Base-by-base conservation (phyloP, 1,140 invertebrate species). In the Coenobita brevimanus region DNA sequence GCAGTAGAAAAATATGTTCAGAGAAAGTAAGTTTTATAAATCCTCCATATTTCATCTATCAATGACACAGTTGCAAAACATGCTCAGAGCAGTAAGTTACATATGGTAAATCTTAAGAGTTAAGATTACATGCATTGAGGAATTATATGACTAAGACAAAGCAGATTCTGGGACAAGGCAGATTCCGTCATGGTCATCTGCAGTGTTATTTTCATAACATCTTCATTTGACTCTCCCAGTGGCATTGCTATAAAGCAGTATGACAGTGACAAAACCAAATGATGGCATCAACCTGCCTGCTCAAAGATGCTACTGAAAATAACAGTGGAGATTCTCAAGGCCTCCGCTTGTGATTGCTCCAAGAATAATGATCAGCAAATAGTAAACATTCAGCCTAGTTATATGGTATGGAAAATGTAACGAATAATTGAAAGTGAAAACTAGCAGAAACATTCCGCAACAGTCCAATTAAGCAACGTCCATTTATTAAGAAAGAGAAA, bases 191-290 rank as follows among this genome's bases (percentile, higher is more conserved):
- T 83, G 41, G 67, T 83, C 62, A 90, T 88, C 86, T 88, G 79
- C 86, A 88, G 78, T 88, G 86, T 88, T 88, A 88, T 88, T 88
- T 88, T 84, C 64, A 87, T 86, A 76, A 85, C 89, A 88, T 84
- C 71, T 90, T 81, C 60, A 91, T 91, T 82, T 82, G 84, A 91
- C 89, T 91, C 82, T 86, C 86, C 84, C 88, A 90, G 91, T 91
- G 89, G 90, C 91, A 90, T 91, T 89, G 89, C 89, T 90, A 79
- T 85, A 24, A 88, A 88, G 91, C 84, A 89, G 88, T 90, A 91
- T 91, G 90, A 92, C 90, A 89, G 91, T 91, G 88, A 91, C 91
- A 91, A 91, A 91, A 92, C 91, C 91, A 88, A 91, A 91, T 91
- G 91, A 90, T 91, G 82, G 91, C 91, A 90, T 88, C 91, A 91